Conservation (phyloP, 2,113 vertebrate genomes). For the Labrus mixtus region DNA sequence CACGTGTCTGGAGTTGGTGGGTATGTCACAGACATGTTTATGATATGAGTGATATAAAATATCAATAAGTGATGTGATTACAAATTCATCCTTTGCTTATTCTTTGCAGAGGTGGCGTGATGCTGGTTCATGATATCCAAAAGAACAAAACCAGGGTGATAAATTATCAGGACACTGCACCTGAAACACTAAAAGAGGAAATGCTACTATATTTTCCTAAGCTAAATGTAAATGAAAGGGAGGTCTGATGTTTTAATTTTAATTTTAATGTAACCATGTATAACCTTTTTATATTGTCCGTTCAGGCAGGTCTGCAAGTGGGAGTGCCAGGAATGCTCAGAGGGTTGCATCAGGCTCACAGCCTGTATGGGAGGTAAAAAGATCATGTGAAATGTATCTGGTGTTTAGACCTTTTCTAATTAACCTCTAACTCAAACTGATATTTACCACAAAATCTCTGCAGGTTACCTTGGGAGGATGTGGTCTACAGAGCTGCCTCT, state of each 20-base stretch:
- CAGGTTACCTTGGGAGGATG: constrained; percentile 87
- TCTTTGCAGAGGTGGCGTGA: constrained; percentile 88
- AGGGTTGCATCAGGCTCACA: constrained; percentile 87
- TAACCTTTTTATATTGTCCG: background rate
- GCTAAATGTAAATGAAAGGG: too few relatives aligned
- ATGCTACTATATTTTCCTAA: too few relatives aligned
- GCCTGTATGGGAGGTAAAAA: constrained; percentile 89
- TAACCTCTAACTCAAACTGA: background rate
- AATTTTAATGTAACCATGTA: too few relatives aligned
- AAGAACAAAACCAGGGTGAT: constrained; percentile 87
- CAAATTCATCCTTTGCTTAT: background rate
- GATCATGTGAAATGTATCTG: background rate
- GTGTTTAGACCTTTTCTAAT: background rate
- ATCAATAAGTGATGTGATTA: background rate
- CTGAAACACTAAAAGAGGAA: constrained; percentile 75
- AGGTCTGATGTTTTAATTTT: background rate
- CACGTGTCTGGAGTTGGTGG: constrained; percentile 90
- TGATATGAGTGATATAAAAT: background rate
- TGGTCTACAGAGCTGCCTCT: constrained; percentile 82
- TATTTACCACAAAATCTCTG: background rate
- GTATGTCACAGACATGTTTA: constrained; percentile 77
- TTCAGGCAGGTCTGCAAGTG: constrained; percentile 88
- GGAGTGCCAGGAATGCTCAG: constrained; percentile 91
- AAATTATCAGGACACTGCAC: constrained; percentile 89
- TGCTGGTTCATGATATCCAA: constrained; percentile 89